phyloP scores from a whole-genome alignment of 1,140 invertebrate species.

The Anthonomus grandis region DNA sequence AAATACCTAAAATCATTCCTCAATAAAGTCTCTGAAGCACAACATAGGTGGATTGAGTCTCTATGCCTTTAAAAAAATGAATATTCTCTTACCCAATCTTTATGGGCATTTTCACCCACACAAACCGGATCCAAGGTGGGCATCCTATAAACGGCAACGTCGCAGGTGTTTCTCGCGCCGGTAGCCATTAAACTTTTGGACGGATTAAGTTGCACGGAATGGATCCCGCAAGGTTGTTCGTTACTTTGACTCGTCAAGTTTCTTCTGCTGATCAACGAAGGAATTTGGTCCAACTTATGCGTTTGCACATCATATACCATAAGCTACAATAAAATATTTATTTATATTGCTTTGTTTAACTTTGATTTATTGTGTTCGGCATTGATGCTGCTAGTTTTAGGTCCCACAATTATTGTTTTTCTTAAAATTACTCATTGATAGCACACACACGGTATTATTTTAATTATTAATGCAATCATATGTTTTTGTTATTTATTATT shows the following conservation, averaged over 20 bases:
- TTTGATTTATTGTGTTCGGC: too few relatives aligned
- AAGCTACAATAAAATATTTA: too few relatives aligned
- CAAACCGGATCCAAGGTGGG: conserved; percentile 92
- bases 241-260: conserved; percentile 50
- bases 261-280: conserved; percentile 68
- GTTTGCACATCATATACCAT: conserved; percentile 81
- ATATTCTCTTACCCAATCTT: conserved; percentile 72
- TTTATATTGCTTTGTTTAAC: too few relatives aligned
- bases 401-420: too few relatives aligned
- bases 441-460: too few relatives aligned
- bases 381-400: too few relatives aligned
- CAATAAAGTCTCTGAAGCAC: too few relatives aligned
- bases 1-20: conserved; percentile 56
- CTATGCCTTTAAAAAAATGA: not conserved
- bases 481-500: too few relatives aligned
- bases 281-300: conserved; percentile 79
- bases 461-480: too few relatives aligned
- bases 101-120: conserved; percentile 88
- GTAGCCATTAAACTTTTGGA: conserved; percentile 87
- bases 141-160: conserved; percentile 88
- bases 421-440: too few relatives aligned
- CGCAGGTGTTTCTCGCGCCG: conserved; percentile 86
- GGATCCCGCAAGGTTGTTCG: conserved; percentile 83
- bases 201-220: conserved; percentile 93
- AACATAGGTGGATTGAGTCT: too few relatives aligned